Conservation (phyloP, 1,140 invertebrate genomes). For the Conus ventricosus region DNA sequence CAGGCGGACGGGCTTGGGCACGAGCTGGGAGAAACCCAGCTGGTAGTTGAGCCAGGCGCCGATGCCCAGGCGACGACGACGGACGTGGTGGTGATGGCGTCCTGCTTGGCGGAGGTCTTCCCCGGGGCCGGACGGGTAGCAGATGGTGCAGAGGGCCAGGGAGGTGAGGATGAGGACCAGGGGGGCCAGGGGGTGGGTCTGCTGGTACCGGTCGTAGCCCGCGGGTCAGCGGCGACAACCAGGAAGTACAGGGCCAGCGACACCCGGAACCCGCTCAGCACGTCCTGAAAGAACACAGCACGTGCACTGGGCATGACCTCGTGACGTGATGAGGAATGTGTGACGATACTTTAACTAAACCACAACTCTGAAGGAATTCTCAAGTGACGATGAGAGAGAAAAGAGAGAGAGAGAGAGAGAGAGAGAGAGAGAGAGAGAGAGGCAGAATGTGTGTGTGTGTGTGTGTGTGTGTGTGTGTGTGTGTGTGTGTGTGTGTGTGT, state of each 20-base stretch:
- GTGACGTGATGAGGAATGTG: too few species aligned
- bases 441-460: too few species aligned
- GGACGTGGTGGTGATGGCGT: slow-evolving; percentile 88
- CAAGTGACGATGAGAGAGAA: too few species aligned
- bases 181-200: slow-evolving; percentile 83
- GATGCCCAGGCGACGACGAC: slow-evolving; percentile 83
- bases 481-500: too few species aligned
- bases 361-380: too few species aligned
- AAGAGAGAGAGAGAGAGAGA: too few species aligned
- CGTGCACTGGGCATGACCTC: too few species aligned
- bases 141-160: slow-evolving; percentile 83
- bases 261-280: slow-evolving; percentile 77
- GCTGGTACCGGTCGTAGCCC: slow-evolving; percentile 82
- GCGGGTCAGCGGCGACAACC: slow-evolving; percentile 86
- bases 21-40: slow-evolving; percentile 79
- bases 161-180: slow-evolving; percentile 82
- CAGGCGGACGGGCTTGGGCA: slow-evolving; percentile 76
- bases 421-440: too few species aligned
- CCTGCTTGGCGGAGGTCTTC: slow-evolving; percentile 80
- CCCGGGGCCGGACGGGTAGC: slow-evolving; percentile 73
- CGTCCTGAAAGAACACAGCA: slow-evolving; percentile 72
- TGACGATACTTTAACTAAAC: too few species aligned
- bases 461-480: too few species aligned
- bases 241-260: slow-evolving; percentile 82
- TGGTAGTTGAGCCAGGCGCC: slow-evolving; percentile 92